Base-by-base conservation (phyloP, 2,888 invertebrate genomes). In the Mamestra brassicae region DNA sequence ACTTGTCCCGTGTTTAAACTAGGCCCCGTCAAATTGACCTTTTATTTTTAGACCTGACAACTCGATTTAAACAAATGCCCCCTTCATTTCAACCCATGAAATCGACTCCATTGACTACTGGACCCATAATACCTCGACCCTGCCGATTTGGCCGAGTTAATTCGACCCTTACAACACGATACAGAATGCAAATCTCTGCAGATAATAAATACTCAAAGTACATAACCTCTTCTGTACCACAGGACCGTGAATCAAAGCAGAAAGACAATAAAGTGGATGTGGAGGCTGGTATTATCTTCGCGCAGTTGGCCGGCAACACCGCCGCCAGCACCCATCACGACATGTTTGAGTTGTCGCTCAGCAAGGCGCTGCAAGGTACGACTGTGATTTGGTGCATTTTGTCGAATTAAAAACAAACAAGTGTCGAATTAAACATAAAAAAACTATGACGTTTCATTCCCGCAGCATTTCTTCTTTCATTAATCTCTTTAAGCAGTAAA, bases 281-380 rank as follows among this genome's bases (percentile, higher is more conserved):
- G 78, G 96, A 96, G 88, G 85, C 92, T 38, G 96, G 96, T 82
- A 94, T 97, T 78, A 84, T 91, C 81, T 97, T 97, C 93, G 90
- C 92, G 15, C 93, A 91, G 83, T 91, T 96, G 76, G 92, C 94
- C 13, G 94, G 92, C 76, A 89, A 88, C 17, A 89, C 90, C 63
- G 89, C 88, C 13, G 86, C 88, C 62, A 57, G 88, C 63, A 81
- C 90, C 34, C 92, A 92, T 70, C 92, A 98, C 90, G 98, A 99
- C 92, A 98, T 99, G 87, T 99, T 99, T 95, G 99, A 99, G 93
- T 97, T 99, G 60, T 99, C 99, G 63, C 97, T 99, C 80, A 98
- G 97, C 76, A 99, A 98, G 91, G 99, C 99, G 0, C 97, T 99
- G 77, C 98, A 98, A 61, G 98, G 98, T 95, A 86, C 26, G 26